A percentile compares a stretch with the other conserved stretches of the same genome.
These are phyloP conservation scores for Linnaemya tessellans DNA, from an alignment of 2,888 invertebrate species.

Conservation along the genomic window DNA sequence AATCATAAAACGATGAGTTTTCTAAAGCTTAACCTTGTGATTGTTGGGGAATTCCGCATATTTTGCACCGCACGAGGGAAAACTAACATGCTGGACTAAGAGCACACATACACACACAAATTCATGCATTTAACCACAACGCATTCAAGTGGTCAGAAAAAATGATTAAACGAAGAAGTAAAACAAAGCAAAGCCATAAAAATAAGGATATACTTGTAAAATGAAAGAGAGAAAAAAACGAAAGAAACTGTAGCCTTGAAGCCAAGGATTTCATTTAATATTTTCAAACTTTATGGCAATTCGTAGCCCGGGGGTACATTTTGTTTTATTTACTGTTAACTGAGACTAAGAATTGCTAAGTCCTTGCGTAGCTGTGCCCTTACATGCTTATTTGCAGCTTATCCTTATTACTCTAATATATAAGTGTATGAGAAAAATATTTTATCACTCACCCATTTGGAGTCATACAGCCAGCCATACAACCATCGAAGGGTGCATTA, in stretches of 20 bases:
- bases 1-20: no score
- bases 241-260: conserved; percentile 41
- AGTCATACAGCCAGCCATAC: neutral
- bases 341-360: conserved; percentile 41
- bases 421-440: conserved; percentile 33
- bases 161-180: conserved; percentile 24
- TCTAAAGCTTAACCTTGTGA: no score
- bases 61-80: conserved; percentile 31
- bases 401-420: conserved; percentile 56
- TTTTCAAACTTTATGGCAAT: conserved; percentile 58
- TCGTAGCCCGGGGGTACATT: conserved; percentile 55
- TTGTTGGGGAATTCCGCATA: conserved; percentile 33
- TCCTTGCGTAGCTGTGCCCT: conserved; percentile 6
- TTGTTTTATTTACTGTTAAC: conserved; percentile 66
- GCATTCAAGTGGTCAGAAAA: conserved; percentile 56
- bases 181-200: conserved; percentile 24
- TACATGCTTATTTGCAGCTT: conserved; percentile 62
- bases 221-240: conserved; percentile 3
- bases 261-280: conserved; percentile 66
- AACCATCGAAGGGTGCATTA: neutral
- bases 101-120: neutral
- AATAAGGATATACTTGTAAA: conserved; percentile 39
- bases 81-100: conserved; percentile 34
- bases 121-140: conserved; percentile 1
- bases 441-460: conserved; percentile 10